Evolutionary conservation across 53 echinoderm and acorn worm species (phyloP).

Genomic region (Echinometra lucunter): DNA sequence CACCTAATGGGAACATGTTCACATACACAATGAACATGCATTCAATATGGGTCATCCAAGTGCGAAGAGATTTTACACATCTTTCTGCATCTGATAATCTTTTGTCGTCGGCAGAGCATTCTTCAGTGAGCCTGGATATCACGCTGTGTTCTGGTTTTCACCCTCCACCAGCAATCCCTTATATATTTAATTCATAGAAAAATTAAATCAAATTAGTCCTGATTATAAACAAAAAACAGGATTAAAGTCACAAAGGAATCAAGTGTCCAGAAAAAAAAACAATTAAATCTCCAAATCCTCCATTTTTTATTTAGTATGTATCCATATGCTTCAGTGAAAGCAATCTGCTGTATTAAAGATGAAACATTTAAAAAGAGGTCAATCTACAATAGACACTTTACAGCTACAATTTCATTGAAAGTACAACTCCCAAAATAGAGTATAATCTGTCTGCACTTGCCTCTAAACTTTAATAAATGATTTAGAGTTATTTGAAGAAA

Average conservation of each 20-base stretch:
- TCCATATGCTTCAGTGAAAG: background rate
- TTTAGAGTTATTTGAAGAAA: background rate
- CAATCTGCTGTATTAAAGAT: background rate
- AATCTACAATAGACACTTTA: background rate
- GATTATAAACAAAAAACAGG: constrained; percentile 34
- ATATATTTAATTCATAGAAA: background rate
- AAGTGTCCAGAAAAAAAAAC: background rate
- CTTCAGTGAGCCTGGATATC: background rate
- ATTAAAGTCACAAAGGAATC: constrained; percentile 21
- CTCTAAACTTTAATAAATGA: background rate
- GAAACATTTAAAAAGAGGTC: constrained; percentile 22
- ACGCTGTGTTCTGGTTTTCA: background rate
- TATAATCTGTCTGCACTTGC: background rate
- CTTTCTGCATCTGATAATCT: constrained; percentile 26
- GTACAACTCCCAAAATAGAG: background rate
- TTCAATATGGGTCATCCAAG: constrained; percentile 9
- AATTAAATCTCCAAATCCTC: background rate
- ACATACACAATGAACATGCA: background rate
- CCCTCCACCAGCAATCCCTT: constrained; percentile 4
- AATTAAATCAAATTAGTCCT: constrained; percentile 43
- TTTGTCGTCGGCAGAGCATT: constrained; percentile 25
- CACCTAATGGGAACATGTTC: constrained; percentile 29
- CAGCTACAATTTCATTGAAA: background rate
- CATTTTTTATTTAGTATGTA: constrained; percentile 3
- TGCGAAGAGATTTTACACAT: constrained; percentile 3